Percentiles rank a stretch among this genome's conserved stretches.
Conservation (phyloP, 1,140 invertebrate genomes). For the Zaprionus ghesquierei region DNA sequence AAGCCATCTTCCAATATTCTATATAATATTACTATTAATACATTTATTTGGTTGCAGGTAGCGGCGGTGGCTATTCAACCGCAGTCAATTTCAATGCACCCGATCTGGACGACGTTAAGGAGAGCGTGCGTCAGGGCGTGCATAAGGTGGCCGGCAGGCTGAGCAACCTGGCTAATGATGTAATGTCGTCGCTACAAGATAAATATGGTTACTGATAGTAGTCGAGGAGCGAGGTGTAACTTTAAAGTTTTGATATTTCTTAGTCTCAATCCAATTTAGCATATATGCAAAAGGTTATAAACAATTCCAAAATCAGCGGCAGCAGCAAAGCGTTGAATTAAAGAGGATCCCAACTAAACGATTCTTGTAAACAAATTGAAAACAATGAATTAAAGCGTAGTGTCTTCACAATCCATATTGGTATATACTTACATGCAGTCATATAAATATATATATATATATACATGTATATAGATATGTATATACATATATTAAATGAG, state of each 20-base stretch:
- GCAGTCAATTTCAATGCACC: constrained; percentile 75
- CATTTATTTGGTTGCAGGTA: constrained; percentile 18
- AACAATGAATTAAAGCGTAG: constrained; percentile 35
- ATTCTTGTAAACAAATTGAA: constrained; percentile 42
- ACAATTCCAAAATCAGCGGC: constrained; percentile 56
- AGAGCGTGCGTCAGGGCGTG: constrained; percentile 97
- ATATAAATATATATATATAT: constrained; percentile 32
- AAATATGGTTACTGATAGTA: constrained; percentile 85
- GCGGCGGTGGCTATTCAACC: constrained; percentile 58
- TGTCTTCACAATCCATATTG: constrained; percentile 48
- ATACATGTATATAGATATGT: not conserved
- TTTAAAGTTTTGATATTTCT: constrained; percentile 53
- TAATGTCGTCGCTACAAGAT: constrained; percentile 95
- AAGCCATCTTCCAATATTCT: not conserved
- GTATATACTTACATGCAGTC: constrained; percentile 16
- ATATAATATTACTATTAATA: not conserved
- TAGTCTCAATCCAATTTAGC: constrained; percentile 50
- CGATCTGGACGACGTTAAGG: constrained; percentile 93
- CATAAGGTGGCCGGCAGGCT: constrained; percentile 97
- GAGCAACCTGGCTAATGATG: constrained; percentile 96
- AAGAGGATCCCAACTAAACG: constrained; percentile 15
- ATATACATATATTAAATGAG: not conserved
- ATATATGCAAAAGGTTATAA: constrained; percentile 52
- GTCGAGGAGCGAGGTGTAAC: constrained; percentile 23
- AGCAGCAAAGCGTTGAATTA: constrained; percentile 34